Evolutionary conservation across 2,888 invertebrate species (phyloP).

Genomic region (Noctua janthe): DNA sequence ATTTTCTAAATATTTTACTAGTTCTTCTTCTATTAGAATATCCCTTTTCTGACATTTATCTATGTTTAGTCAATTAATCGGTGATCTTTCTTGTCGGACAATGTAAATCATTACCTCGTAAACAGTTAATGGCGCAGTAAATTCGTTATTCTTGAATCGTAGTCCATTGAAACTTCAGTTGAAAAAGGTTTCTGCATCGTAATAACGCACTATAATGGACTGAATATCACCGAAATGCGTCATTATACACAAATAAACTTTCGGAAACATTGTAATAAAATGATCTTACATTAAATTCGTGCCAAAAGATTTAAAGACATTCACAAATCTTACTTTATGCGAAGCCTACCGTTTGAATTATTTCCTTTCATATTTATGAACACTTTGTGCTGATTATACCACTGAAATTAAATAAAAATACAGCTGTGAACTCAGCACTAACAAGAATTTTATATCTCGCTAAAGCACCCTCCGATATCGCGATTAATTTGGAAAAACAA

Average conservation of each 20-base stretch:
- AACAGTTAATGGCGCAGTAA: constrained; percentile 54
- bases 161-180: constrained; percentile 40
- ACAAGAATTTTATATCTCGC: constrained; percentile 27
- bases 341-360: constrained; percentile 20
- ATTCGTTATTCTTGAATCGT: constrained; percentile 52
- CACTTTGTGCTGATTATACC: constrained; percentile 39
- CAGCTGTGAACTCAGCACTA: constrained; percentile 29
- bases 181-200: constrained; percentile 28
- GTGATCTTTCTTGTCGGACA: constrained; percentile 41
- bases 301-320: constrained; percentile 37
- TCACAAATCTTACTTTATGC: constrained; percentile 17
- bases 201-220: constrained; percentile 15
- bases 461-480: constrained; percentile 34
- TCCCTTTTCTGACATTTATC: constrained; percentile 22
- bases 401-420: constrained; percentile 37
- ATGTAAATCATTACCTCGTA: constrained; percentile 59
- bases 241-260: constrained; percentile 21
- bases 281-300: constrained; percentile 21
- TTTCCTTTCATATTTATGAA: constrained; percentile 45
- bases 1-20: constrained; percentile 37
- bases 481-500: constrained; percentile 43
- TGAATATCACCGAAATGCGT: constrained; percentile 23
- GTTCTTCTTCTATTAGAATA: constrained; percentile 18
- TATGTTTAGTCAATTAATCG: constrained; percentile 25
- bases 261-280: constrained; percentile 19